A percentile compares a stretch with the other conserved stretches of the same genome.
Evolutionary conservation across 2,113 vertebrate genomes (phyloP).

Genomic region (Spilogale gracilis): DNA sequence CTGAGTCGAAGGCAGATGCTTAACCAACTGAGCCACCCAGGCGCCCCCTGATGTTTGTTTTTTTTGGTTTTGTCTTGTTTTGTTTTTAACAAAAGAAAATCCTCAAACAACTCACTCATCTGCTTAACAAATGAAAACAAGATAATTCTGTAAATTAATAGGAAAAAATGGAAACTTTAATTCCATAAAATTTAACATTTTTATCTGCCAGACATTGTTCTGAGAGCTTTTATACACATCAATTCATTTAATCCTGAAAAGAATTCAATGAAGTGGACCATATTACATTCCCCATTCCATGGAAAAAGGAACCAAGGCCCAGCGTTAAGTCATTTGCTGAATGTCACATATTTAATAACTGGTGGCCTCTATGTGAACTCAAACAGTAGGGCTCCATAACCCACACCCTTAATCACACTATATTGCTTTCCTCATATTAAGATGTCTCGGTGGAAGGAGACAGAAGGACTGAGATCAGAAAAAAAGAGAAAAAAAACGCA

Average conservation of each 20-base stretch:
- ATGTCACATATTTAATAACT: not conserved
- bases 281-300: not conserved
- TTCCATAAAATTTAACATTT: not conserved
- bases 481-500: not conserved
- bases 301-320: not conserved
- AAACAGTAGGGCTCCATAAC: not conserved
- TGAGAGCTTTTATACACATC: not conserved
- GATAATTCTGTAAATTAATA: not conserved
- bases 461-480: not conserved
- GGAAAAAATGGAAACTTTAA: not conserved
- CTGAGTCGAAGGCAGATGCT: no score
- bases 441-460: not conserved
- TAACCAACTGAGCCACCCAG: no score
- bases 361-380: not conserved
- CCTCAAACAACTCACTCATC: not conserved
- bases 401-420: not conserved
- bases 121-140: not conserved
- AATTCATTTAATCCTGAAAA: not conserved
- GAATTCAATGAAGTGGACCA: not conserved
- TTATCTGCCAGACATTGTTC: not conserved
- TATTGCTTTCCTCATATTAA: not conserved
- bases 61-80: not conserved
- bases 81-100: not conserved
- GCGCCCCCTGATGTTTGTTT: not conserved
- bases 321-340: not conserved